phyloP scores from a whole-genome alignment of 2,113 vertebrate genomes.

The Hemibagrus wyckioides region DNA sequence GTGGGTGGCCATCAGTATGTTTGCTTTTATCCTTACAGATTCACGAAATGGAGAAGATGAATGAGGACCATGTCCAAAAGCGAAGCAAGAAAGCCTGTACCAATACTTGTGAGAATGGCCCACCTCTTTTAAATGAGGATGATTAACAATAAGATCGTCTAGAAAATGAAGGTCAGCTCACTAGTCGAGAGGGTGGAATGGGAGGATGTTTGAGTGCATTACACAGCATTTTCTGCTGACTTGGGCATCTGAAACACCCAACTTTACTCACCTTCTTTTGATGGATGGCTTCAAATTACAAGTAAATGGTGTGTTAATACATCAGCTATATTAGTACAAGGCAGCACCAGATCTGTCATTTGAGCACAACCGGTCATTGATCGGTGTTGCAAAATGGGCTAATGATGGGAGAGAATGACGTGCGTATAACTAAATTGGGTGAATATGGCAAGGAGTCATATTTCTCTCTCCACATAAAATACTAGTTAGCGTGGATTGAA shows the following conservation, averaged over 20 bases:
- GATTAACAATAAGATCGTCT: constrained; percentile 62
- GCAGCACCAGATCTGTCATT: background rate
- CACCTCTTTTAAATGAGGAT: constrained; percentile 67
- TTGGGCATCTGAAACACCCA: constrained; percentile 10
- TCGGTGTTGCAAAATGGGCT: background rate
- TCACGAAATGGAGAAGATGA: constrained; percentile 90
- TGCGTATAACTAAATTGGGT: background rate
- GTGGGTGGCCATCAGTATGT: background rate
- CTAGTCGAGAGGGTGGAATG: background rate
- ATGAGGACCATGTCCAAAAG: constrained; percentile 91
- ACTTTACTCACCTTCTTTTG: constrained; percentile 1
- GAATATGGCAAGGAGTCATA: background rate
- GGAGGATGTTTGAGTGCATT: background rate
- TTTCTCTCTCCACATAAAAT: background rate
- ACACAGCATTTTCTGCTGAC: background rate
- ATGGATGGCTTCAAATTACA: constrained; percentile 23
- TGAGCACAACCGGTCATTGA: constrained; percentile 21
- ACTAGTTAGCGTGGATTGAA: background rate
- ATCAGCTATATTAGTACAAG: background rate
- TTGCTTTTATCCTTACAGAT: constrained; percentile 74
- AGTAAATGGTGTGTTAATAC: background rate
- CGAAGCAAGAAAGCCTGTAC: constrained; percentile 80
- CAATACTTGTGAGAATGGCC: constrained; percentile 69
- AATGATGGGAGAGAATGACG: background rate
- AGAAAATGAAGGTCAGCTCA: background rate